These are phyloP conservation scores for Limnodromus scolopaceus DNA, from an alignment of 2,797 vertebrate species.

Conservation along the genomic window DNA sequence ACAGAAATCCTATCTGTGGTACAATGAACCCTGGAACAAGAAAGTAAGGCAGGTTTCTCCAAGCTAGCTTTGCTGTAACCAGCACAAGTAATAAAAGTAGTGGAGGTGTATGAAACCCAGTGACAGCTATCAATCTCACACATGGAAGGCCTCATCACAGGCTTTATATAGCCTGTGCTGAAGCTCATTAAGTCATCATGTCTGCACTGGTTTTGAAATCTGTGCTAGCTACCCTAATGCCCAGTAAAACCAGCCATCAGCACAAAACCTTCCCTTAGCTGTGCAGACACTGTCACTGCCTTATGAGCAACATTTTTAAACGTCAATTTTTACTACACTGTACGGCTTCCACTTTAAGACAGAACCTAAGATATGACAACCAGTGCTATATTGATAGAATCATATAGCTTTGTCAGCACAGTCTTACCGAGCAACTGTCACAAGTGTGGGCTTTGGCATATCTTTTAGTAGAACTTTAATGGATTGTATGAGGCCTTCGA, in stretches of 20 bases:
- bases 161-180: background rate
- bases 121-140: background rate
- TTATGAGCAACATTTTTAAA: background rate
- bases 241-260: background rate
- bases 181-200: background rate
- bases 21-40: background rate
- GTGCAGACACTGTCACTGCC: background rate
- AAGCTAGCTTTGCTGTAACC: background rate
- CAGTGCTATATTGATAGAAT: background rate
- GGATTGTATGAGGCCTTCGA: slow-evolving; percentile 83
- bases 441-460: slow-evolving; percentile 89
- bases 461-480: slow-evolving; percentile 79
- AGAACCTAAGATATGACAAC: background rate
- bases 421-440: slow-evolving; percentile 90
- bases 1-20: background rate
- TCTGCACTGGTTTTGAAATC: background rate
- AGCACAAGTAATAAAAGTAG: background rate
- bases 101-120: background rate
- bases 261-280: background rate
- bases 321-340: background rate
- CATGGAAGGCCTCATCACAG: background rate
- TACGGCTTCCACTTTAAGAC: background rate
- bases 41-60: background rate
- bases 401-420: background rate
- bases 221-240: background rate